Percentiles rank a stretch among this genome's conserved stretches.
Conservation (phyloP, 1,140 invertebrate species). For the Panagrolaimus sp. region DNA sequence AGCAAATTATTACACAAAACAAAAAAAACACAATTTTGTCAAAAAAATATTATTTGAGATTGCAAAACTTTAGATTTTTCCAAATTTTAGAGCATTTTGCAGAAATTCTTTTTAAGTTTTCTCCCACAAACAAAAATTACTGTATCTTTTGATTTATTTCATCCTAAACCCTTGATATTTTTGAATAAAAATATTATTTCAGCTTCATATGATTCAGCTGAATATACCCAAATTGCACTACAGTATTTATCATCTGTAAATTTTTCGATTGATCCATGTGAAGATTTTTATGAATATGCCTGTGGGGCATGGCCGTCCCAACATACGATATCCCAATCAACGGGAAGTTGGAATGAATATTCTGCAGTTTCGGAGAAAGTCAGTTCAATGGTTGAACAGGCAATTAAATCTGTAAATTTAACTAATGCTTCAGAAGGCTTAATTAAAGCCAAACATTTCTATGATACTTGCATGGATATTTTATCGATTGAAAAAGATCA, state of each 20-base stretch:
- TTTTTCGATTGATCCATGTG: conserved; percentile 61
- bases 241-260: conserved; percentile 58
- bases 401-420: conserved; percentile 22
- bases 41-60: too few species aligned
- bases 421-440: conserved; percentile 21
- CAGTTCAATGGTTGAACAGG: conserved; percentile 2
- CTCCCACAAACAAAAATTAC: too few species aligned
- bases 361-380: conserved; percentile 15
- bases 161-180: not conserved
- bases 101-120: too few species aligned
- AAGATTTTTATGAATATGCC: conserved; percentile 63
- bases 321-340: conserved; percentile 47
- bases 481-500: conserved; percentile 11
- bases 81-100: too few species aligned
- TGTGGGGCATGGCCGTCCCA: conserved; percentile 61
- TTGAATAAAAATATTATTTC: not conserved
- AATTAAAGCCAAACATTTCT: conserved; percentile 17
- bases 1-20: too few species aligned
- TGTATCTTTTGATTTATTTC: too few species aligned
- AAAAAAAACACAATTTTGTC: too few species aligned
- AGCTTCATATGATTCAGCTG: not conserved
- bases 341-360: conserved; percentile 18
- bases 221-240: not conserved
- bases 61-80: too few species aligned
- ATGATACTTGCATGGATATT: conserved; percentile 19